phyloP scores from a whole-genome alignment of 1,140 invertebrate genomes.

The Anastatus disparis region DNA sequence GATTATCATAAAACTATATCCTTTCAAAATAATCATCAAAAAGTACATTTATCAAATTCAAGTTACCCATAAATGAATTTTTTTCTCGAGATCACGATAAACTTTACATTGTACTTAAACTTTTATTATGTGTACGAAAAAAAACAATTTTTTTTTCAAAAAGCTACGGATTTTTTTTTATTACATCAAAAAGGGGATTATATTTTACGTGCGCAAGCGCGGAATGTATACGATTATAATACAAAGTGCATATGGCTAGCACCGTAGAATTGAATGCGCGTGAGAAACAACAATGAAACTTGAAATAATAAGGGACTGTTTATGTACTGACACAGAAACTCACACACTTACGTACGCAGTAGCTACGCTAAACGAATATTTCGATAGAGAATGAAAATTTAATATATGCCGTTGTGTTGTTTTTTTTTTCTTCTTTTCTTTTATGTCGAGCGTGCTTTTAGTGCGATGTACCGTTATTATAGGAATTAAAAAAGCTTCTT shows the following conservation, averaged over 20 bases:
- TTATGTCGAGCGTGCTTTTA: background rate
- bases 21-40: too few species aligned
- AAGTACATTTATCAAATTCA: too few species aligned
- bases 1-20: too few species aligned
- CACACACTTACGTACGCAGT: too few species aligned
- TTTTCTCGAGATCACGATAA: too few species aligned
- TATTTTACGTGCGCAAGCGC: background rate
- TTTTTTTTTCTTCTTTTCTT: background rate
- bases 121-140: too few species aligned
- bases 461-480: conserved; percentile 2
- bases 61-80: too few species aligned
- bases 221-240: background rate
- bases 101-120: too few species aligned
- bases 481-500: background rate
- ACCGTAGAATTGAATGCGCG: conserved; percentile 1
- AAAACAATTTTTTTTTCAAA: too few species aligned
- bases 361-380: conserved; percentile 2
- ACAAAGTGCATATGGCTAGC: background rate
- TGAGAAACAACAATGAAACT: conserved; percentile 23
- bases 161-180: too few species aligned
- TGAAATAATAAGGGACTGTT: conserved; percentile 36
- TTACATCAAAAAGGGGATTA: background rate
- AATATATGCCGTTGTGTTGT: background rate
- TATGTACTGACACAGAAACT: conserved; percentile 38
- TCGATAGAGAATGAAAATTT: background rate